Evolutionary conservation across 2,113 vertebrate genomes (phyloP).

Genomic region (Corvus cornix): DNA sequence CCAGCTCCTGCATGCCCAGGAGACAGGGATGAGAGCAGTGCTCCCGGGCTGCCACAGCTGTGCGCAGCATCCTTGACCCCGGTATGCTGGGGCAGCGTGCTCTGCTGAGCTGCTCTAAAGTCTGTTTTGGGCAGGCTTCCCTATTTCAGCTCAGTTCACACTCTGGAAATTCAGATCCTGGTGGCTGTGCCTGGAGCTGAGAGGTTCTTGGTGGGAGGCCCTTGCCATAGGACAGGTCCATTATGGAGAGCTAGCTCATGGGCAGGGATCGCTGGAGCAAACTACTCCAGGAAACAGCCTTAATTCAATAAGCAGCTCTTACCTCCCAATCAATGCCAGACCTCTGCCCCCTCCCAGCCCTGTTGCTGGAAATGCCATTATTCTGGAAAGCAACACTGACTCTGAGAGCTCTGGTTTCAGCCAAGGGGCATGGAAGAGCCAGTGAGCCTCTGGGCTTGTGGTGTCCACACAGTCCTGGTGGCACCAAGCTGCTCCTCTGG

Average conservation of each 20-base stretch:
- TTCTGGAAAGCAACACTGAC: not conserved
- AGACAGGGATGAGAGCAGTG: not conserved
- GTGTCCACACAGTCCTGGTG: not conserved
- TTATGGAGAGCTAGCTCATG: not conserved
- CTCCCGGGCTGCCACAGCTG: not conserved
- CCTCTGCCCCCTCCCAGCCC: not conserved
- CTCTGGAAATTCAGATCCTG: not conserved
- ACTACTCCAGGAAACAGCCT: not conserved
- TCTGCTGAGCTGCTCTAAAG: not conserved
- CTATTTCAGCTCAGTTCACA: too few relatives aligned
- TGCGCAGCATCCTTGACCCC: accelerated
- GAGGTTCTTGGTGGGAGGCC: not conserved
- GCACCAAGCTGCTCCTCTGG: not conserved
- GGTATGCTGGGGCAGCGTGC: accelerated
- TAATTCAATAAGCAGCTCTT: not conserved
- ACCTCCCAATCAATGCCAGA: not conserved
- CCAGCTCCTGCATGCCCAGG: not conserved
- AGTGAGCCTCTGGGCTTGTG: not conserved
- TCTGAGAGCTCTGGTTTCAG: not conserved
- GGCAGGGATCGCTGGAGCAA: accelerated
- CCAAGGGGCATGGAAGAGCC: accelerated
- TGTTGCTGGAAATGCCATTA: not conserved
- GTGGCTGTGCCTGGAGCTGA: not conserved
- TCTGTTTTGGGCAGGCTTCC: too few relatives aligned
- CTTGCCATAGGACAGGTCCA: accelerated